Evolutionary conservation across 1,140 invertebrate genomes (phyloP).

Genomic region (Lasioglossum albipes): DNA sequence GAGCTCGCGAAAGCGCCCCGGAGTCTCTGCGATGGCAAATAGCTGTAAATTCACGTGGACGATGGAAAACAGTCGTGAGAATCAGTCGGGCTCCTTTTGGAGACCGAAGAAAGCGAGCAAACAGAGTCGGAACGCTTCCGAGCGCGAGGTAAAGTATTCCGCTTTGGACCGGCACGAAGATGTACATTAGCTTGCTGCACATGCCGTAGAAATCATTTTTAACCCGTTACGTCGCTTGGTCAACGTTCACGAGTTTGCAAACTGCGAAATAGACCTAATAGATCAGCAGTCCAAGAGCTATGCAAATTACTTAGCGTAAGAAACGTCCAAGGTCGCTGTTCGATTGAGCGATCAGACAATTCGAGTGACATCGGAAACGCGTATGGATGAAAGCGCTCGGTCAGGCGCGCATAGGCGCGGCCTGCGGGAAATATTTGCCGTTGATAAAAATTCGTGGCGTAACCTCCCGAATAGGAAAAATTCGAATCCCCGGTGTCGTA

Average conservation of each 20-base stretch:
- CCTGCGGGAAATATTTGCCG: not conserved
- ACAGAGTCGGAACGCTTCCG: not conserved
- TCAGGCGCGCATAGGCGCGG: too few species aligned
- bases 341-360: too few species aligned
- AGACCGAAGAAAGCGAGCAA: slow-evolving; percentile 57
- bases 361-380: not conserved
- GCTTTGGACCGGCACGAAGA: too few species aligned
- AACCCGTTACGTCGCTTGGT: too few species aligned
- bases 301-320: not conserved
- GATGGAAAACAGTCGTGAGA: slow-evolving; percentile 42
- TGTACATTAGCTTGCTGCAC: too few species aligned
- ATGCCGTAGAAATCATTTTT: too few species aligned
- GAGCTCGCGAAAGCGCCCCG: too few species aligned
- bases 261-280: too few species aligned
- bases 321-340: not conserved
- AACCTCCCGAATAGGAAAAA: not conserved
- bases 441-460: not conserved
- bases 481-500: not conserved
- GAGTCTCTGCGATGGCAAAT: not conserved
- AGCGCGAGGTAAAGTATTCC: not conserved
- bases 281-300: too few species aligned
- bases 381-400: too few species aligned
- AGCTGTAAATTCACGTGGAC: not conserved
- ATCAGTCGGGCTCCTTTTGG: slow-evolving; percentile 51
- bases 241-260: too few species aligned